Base-by-base conservation (phyloP, 92 coral and sea anemone species). In the Umimayanthus kanabou region DNA sequence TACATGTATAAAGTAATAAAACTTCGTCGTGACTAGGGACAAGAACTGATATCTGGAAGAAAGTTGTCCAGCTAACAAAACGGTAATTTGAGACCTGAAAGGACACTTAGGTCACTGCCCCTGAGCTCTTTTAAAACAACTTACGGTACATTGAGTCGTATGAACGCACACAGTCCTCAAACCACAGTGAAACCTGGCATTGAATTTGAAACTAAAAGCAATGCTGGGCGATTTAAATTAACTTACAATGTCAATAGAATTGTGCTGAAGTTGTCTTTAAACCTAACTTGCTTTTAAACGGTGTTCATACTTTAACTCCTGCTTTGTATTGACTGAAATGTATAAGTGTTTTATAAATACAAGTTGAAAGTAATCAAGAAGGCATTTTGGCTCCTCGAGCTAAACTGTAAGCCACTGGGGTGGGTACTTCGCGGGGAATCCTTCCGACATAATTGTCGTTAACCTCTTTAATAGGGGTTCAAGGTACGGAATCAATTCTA, bases 391-490 rank as follows among this genome's bases (percentile, higher is more conserved):
- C n/a, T 33, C 61, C 69, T 61, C 69, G 1, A 61, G 69, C 69
- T 61, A 61, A 16, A 75, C n/a, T 66, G 75, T 23, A 29, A 53
- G 25, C 64, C 9, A 42, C 87, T 83, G 6, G 40, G 65, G 87
- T 69, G 79, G 87, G 76, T 83, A 16, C 87, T 71, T 83, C 76
- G 87, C 78, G 87, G 87, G 78, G 78, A 39, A 20, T 71, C 66
- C 66, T 69, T 83, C 26, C 45, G 39, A 67, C 39, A 13, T 65
- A 40, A 83, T 16, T 45, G 87, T 71, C 67, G 43, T 83, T 83
- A 83, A 83, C 87, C 87, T 83, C 23, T 83, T 49, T 71, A 83
- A 83, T 70, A 14, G 87, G 50, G 66, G 87, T 71, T 83, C 87
- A 70, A 83, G 77, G 45, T 49, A 58, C 18, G n/a, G 61, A 29